Percentiles rank a stretch among this genome's conserved stretches.
These are phyloP conservation scores for Sinosuthora webbiana DNA, from an alignment of 2,113 vertebrate genomes.

Conservation along the genomic window DNA sequence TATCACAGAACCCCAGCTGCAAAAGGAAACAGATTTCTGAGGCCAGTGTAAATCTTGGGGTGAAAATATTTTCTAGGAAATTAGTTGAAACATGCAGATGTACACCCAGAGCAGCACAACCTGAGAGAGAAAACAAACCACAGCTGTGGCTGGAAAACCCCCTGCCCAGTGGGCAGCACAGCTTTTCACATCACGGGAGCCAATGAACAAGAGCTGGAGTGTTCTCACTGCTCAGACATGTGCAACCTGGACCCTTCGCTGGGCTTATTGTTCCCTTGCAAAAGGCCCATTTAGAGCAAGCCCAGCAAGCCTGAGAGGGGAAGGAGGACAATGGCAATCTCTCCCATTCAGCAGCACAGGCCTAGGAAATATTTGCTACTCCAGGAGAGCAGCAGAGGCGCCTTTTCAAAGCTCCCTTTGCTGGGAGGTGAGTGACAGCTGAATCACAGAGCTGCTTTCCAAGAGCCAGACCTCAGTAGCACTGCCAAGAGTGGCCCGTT, in stretches of 20 bases:
- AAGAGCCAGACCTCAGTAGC: constrained; percentile 75
- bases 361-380: constrained; percentile 83
- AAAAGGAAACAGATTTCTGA: background rate
- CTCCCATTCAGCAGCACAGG: constrained; percentile 79
- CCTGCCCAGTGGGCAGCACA: constrained; percentile 34
- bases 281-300: constrained; percentile 84
- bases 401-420: constrained; percentile 81
- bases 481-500: constrained; percentile 69
- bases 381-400: constrained; percentile 75
- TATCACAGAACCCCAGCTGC: background rate
- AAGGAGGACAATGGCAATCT: constrained; percentile 79
- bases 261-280: constrained; percentile 84
- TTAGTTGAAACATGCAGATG: constrained; percentile 22
- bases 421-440: constrained; percentile 90
- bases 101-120: background rate
- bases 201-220: constrained; percentile 71
- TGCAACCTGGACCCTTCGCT: constrained; percentile 83
- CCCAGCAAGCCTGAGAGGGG: constrained; percentile 78
- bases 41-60: constrained; percentile 4
- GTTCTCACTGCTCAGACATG: constrained; percentile 83
- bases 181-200: constrained; percentile 61
- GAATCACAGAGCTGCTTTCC: constrained; percentile 83
- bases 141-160: constrained; percentile 59
- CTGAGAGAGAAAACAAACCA: constrained; percentile 42
- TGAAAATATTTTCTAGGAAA: constrained; percentile 37